Evolutionary conservation across 2,888 invertebrate genomes (phyloP).

Genomic region (Agrotis ipsilon): DNA sequence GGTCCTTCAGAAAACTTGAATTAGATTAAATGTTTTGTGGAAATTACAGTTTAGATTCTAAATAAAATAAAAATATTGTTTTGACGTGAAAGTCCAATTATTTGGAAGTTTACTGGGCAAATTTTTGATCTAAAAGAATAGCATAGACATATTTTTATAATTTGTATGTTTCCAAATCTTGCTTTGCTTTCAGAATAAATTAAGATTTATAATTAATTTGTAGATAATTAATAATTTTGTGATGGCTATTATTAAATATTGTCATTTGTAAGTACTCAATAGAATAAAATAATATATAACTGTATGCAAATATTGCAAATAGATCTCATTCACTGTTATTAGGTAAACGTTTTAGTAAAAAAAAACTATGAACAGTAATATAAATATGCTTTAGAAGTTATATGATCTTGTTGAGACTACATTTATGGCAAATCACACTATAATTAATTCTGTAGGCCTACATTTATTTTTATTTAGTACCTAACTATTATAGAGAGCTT

Average conservation of each 20-base stretch:
- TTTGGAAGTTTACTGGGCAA: slow-evolving; percentile 21
- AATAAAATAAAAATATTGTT: slow-evolving; percentile 11
- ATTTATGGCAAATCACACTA: slow-evolving; percentile 52
- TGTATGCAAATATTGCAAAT: slow-evolving; percentile 57
- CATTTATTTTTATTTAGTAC: slow-evolving; percentile 69
- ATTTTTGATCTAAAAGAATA: slow-evolving; percentile 16
- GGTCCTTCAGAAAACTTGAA: slow-evolving; percentile 96
- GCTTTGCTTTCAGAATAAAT: slow-evolving; percentile 54
- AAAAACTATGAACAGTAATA: slow-evolving; percentile 19
- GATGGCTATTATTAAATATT: slow-evolving; percentile 54
- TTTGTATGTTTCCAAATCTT: slow-evolving; percentile 31
- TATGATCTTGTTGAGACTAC: slow-evolving; percentile 33
- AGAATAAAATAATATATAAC: slow-evolving; percentile 43
- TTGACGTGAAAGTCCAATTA: not conserved
- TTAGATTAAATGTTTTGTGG: slow-evolving; percentile 92
- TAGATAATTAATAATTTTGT: slow-evolving; percentile 56
- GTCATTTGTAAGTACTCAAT: slow-evolving; percentile 51
- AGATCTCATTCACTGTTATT: slow-evolving; percentile 67
- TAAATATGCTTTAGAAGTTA: slow-evolving; percentile 38
- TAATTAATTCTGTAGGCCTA: slow-evolving; percentile 58
- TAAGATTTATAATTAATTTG: slow-evolving; percentile 37
- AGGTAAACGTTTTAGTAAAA: slow-evolving; percentile 41
- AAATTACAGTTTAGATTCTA: slow-evolving; percentile 7
- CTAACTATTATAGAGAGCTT: slow-evolving; percentile 73
- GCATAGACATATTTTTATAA: slow-evolving; percentile 19